Base-by-base conservation (phyloP, 2,888 invertebrate species). In the Lapara coniferarum region DNA sequence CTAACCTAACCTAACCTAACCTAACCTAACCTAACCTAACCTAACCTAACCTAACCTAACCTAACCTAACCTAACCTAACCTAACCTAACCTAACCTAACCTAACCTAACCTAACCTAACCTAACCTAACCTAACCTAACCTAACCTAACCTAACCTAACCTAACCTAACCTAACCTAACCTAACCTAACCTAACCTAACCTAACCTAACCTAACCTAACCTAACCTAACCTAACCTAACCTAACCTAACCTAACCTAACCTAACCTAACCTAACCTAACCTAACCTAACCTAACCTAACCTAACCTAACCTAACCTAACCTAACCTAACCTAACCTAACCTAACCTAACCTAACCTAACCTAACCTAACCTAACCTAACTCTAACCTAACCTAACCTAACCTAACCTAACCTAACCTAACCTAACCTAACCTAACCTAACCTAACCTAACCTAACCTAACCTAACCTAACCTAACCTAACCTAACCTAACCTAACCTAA, bases 61-160 rank as follows among this genome's bases (percentile, higher is more conserved):
- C 52, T 52, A 52, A 52, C 46, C 46, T 46, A 46, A 46, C 46
- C 46, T 46, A 46, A 46, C 46, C 73, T 72, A 72, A 74, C 72
- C 73, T 72, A 72, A 73, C 71, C 73, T 72, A 72, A 73, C 72
- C 72, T 71, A 72, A 74, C 72, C 73, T 72, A 72, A 74, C 72
- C 73, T 71, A 72, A 74, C 72, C 73, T 72, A 72, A 74, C 72
- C 72, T 72, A 72, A 74, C 72, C 73, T 72, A 72, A 74, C 72
- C 73, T 72, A 72, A 74, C 72, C 73, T 72, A 72, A 74, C 72
- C 72, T 71, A 72, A 72, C 72, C 72, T 71, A 72, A 74, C 72
- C 73, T 72, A 72, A 74, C 72, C 73, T 72, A 72, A 72, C 72
- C 72, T 72, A 72, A 71, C 71, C 71, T 72, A 72, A 71, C 72